Evolutionary conservation across 2,888 invertebrate genomes (phyloP).

Genomic region (Diplazon laetatorius): DNA sequence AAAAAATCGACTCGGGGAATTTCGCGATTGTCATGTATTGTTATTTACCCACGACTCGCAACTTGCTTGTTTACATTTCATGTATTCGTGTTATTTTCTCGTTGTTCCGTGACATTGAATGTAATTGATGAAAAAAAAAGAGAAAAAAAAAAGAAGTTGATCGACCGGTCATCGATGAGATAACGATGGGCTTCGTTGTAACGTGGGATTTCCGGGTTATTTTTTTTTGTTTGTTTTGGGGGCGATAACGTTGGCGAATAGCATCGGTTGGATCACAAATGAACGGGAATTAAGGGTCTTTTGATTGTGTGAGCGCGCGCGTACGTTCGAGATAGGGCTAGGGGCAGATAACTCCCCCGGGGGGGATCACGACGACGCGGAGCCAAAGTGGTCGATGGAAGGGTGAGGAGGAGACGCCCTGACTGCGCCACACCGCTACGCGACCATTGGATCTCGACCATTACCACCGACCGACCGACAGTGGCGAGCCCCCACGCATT

Average conservation of each 20-base stretch:
- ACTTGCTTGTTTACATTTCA: too few relatives aligned
- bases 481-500: constrained; percentile 66
- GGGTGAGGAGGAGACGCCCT: constrained; percentile 52
- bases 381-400: constrained; percentile 57
- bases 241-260: constrained; percentile 65
- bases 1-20: too few relatives aligned
- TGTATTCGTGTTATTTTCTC: too few relatives aligned
- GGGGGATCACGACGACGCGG: constrained; percentile 72
- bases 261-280: constrained; percentile 74
- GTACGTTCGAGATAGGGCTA: constrained; percentile 44
- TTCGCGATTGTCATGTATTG: too few relatives aligned
- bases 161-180: constrained; percentile 24
- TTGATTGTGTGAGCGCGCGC: constrained; percentile 70
- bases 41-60: too few relatives aligned
- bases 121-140: constrained; percentile 34
- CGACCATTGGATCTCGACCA: constrained; percentile 34
- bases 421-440: constrained; percentile 36
- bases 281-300: constrained; percentile 79
- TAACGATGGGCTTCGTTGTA: constrained; percentile 19
- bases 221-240: too few relatives aligned
- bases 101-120: not conserved
- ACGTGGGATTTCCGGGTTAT: constrained; percentile 4
- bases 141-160: too few relatives aligned
- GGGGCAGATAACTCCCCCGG: constrained; percentile 79
- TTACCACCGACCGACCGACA: constrained; percentile 40